Conservation (phyloP, 2,113 vertebrate genomes). For the Myotis brandtii region DNA sequence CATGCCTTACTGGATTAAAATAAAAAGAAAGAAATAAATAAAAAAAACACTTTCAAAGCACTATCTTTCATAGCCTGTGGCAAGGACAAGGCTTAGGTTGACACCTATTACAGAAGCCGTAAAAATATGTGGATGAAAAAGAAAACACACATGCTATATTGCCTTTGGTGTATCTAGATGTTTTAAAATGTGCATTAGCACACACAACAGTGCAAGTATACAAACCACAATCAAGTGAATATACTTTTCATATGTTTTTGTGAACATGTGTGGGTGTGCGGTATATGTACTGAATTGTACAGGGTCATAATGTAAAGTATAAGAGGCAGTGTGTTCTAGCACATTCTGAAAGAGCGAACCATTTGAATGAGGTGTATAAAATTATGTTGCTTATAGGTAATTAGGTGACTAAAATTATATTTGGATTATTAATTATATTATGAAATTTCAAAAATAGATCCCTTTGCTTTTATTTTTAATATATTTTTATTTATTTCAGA, state of each 20-base stretch:
- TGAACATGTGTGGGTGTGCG: background rate
- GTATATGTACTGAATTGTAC: background rate
- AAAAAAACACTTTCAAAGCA: constrained; percentile 79
- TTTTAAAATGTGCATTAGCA: background rate
- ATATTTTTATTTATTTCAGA: no score
- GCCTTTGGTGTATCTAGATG: background rate
- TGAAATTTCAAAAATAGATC: background rate
- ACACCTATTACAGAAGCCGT: constrained; percentile 66
- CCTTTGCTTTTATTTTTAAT: background rate
- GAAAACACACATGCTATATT: constrained; percentile 26
- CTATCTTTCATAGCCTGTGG: constrained; percentile 79
- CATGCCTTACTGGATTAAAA: constrained; percentile 69
- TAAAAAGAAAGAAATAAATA: background rate
- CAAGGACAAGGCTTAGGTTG: constrained; percentile 84
- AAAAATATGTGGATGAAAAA: constrained; percentile 67
- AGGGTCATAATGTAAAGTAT: background rate
- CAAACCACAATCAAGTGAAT: background rate
- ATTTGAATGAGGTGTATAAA: background rate
- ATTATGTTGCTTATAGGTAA: background rate
- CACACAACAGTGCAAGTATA: background rate
- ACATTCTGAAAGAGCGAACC: background rate
- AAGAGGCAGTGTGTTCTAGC: background rate
- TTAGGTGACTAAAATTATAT: background rate
- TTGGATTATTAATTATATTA: background rate
- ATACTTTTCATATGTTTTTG: background rate